phyloP scores from a whole-genome alignment of 1,140 invertebrate species.

The Brachionus paranguensis region DNA sequence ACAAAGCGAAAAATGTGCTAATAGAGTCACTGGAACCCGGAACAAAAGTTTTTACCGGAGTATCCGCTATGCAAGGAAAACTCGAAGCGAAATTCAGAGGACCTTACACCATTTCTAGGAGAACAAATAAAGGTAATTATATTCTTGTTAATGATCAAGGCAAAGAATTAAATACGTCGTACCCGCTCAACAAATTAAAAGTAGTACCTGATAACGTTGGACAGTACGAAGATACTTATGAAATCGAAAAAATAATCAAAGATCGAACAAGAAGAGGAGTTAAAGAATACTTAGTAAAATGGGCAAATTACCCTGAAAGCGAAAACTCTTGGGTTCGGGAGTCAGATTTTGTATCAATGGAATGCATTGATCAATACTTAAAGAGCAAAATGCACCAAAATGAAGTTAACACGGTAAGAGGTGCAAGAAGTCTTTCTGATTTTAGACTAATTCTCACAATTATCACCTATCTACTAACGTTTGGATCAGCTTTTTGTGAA shows the following conservation, averaged over 20 bases:
- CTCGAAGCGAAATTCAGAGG: neutral
- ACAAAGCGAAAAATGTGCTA: neutral
- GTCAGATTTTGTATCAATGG: neutral
- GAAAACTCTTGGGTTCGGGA: conserved; percentile 37
- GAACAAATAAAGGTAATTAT: neutral
- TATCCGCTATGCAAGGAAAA: neutral
- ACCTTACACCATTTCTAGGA: neutral
- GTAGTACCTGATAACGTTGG: neutral
- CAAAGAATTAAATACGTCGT: neutral
- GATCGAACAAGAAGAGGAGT: neutral
- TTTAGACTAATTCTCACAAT: neutral
- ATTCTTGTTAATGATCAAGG: neutral
- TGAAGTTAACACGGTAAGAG: neutral
- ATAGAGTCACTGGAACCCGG: neutral
- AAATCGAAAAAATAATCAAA: conserved; percentile 23
- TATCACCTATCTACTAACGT: neutral
- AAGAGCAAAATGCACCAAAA: neutral
- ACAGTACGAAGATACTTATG: neutral
- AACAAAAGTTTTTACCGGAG: neutral
- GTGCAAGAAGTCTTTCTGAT: neutral
- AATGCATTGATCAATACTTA: neutral
- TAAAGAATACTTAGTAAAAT: conserved; percentile 29
- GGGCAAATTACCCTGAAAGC: neutral
- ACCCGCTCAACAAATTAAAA: neutral
- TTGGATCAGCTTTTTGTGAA: neutral